Conservation (phyloP, 1,140 invertebrate genomes). For the Rhagoletis zephyria region DNA sequence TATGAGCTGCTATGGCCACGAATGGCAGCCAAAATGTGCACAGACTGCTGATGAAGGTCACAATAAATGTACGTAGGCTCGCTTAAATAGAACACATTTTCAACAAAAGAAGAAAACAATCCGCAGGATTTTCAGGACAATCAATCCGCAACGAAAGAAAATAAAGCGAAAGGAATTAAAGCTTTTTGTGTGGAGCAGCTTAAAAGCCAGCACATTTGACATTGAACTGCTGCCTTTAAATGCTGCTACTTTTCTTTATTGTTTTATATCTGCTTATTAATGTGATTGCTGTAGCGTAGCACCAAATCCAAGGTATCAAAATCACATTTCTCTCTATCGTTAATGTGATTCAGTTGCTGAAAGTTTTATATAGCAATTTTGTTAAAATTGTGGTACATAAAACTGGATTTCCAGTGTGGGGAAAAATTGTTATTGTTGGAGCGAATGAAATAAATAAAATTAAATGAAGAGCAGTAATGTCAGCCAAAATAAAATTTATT, state of each 20-base stretch:
- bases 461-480: not conserved
- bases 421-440: not conserved
- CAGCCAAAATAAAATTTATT: conserved; percentile 9
- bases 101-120: not conserved
- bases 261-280: not conserved
- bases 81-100: too few relatives aligned
- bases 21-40: not conserved
- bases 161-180: conserved; percentile 13
- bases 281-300: not conserved
- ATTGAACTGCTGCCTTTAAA: not conserved
- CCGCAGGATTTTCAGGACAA: not conserved
- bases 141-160: not conserved
- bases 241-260: not conserved
- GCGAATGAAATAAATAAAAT: not conserved
- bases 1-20: not conserved
- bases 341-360: conserved; percentile 45
- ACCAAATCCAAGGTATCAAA: not conserved
- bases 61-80: too few relatives aligned
- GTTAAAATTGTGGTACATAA: conserved; percentile 28
- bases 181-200: not conserved
- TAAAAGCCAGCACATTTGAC: too few relatives aligned
- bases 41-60: not conserved
- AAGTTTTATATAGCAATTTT: conserved; percentile 24
- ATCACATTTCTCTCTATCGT: conserved; percentile 1
- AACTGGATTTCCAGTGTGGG: conserved; percentile 1